phyloP scores from a whole-genome alignment of 2,888 invertebrate genomes.

The Drosophila borborema region DNA sequence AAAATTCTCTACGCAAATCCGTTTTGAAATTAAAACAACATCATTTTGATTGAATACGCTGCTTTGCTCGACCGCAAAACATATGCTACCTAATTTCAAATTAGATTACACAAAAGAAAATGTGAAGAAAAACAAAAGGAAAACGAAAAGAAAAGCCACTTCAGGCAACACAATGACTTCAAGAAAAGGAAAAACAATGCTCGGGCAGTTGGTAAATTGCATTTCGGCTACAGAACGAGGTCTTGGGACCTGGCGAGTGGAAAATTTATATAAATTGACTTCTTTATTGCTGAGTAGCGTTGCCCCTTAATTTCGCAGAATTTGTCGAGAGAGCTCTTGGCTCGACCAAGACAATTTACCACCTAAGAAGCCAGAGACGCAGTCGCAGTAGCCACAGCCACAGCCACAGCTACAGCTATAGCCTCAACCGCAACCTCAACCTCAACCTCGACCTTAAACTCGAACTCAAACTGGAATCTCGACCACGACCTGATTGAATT shows the following conservation, averaged over 20 bases:
- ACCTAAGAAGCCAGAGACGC: constrained; percentile 75
- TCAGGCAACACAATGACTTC: constrained; percentile 28
- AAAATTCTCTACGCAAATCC: constrained; percentile 80
- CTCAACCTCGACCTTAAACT: constrained; percentile 30
- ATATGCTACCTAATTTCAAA: constrained; percentile 80
- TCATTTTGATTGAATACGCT: constrained; percentile 79
- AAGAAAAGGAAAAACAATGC: constrained; percentile 55
- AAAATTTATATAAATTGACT: constrained; percentile 82
- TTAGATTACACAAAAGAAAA: constrained; percentile 67
- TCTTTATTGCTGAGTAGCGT: constrained; percentile 73
- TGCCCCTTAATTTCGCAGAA: constrained; percentile 78
- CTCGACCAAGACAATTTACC: constrained; percentile 68
- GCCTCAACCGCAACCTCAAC: constrained; percentile 5
- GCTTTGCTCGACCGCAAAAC: constrained; percentile 59
- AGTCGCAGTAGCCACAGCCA: constrained; percentile 60
- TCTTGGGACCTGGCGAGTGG: constrained; percentile 54
- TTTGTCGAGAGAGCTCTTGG: constrained; percentile 49
- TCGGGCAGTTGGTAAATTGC: constrained; percentile 71
- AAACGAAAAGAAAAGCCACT: constrained; percentile 63
- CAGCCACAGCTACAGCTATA: constrained; percentile 46
- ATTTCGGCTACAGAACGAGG: constrained; percentile 63
- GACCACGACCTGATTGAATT: constrained; percentile 77
- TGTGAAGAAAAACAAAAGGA: constrained; percentile 19
- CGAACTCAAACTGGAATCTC: constrained; percentile 36
- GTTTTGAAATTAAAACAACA: constrained; percentile 79